phyloP scores from a whole-genome alignment of 2,113 vertebrate species.

The Aegypius monachus region DNA sequence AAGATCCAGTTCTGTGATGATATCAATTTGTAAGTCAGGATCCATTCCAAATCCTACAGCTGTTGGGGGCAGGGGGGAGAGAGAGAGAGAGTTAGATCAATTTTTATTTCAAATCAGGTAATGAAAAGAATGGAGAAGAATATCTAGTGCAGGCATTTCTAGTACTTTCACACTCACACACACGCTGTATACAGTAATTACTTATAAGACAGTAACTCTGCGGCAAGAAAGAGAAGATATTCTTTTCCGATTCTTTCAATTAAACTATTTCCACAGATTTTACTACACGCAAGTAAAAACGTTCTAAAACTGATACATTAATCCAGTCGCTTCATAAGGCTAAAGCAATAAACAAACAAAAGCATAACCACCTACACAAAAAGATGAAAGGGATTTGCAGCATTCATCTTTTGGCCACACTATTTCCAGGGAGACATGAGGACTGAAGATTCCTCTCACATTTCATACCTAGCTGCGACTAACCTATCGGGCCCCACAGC shows the following conservation, averaged over 20 bases:
- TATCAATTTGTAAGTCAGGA: slow-evolving; percentile 88
- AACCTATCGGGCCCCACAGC: not conserved
- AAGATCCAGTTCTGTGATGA: slow-evolving; percentile 88
- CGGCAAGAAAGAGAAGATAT: not conserved
- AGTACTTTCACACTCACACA: not conserved
- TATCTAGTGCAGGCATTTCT: not conserved
- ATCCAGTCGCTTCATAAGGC: not conserved
- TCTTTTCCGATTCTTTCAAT: not conserved
- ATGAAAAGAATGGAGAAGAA: not conserved
- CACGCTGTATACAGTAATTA: not conserved
- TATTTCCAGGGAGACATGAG: not conserved
- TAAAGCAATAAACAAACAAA: not conserved
- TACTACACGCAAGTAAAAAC: not conserved
- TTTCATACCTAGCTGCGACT: not conserved
- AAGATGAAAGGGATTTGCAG: not conserved
- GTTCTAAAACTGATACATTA: not conserved
- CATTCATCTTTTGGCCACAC: not conserved
- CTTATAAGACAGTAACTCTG: not conserved
- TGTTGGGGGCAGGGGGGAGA: slow-evolving; percentile 28
- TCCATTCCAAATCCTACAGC: slow-evolving; percentile 87
- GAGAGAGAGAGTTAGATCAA: slow-evolving; percentile 2
- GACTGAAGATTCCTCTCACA: not conserved
- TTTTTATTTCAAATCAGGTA: slow-evolving; percentile 36
- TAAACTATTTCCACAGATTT: not conserved
- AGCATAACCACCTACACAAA: not conserved